phyloP scores from a whole-genome alignment of 2,888 invertebrate genomes.

The Polymixis lichenea region DNA sequence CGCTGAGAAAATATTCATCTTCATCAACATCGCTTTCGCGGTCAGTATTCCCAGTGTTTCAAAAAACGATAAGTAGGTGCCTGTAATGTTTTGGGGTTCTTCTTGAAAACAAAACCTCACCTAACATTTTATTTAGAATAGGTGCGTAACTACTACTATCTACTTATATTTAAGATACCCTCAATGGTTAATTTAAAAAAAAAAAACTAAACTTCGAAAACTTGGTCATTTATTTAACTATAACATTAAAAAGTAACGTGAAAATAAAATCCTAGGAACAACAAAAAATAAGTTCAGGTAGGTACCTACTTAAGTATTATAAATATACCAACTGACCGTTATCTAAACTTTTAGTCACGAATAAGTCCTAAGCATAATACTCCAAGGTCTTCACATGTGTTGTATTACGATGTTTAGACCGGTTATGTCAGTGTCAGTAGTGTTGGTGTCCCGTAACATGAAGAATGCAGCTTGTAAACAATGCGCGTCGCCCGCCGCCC shows the following conservation, averaged over 20 bases:
- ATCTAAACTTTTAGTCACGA: constrained; percentile 27
- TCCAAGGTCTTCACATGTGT: constrained; percentile 8
- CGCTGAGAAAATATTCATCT: constrained; percentile 86
- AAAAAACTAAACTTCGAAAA: background rate
- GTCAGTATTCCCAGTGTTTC: constrained; percentile 70
- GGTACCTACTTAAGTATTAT: background rate
- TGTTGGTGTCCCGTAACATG: constrained; percentile 31
- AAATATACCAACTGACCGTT: background rate
- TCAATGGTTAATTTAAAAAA: background rate
- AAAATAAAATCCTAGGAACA: background rate
- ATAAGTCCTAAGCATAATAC: constrained; percentile 1
- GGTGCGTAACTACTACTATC: background rate
- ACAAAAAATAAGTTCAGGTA: constrained; percentile 7
- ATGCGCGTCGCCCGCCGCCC: constrained; percentile 23
- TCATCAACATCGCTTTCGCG: constrained; percentile 88
- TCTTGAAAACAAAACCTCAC: background rate
- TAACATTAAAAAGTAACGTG: background rate
- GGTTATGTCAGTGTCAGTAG: constrained; percentile 19
- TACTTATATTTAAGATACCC: background rate
- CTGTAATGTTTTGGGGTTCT: background rate
- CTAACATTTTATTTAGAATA: background rate
- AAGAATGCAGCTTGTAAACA: constrained; percentile 62
- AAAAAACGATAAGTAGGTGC: background rate
- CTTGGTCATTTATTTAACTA: too few species aligned
- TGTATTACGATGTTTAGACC: constrained; percentile 19